phyloP scores from a whole-genome alignment of 2,888 invertebrate genomes.

The Leptinotarsa peninsularis region DNA sequence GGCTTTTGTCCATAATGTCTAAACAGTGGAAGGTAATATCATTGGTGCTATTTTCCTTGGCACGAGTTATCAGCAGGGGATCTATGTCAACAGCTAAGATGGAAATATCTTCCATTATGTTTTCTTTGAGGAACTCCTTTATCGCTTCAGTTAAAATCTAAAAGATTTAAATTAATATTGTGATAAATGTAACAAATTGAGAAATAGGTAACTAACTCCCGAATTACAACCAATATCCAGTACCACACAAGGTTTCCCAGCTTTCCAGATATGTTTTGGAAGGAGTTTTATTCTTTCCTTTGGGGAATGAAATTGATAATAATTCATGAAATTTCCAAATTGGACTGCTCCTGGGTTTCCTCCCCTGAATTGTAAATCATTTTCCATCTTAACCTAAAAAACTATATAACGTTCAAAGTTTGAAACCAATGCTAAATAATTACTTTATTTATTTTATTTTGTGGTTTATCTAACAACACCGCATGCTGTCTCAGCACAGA shows the following conservation, averaged over 20 bases:
- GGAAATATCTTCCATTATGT: conserved; percentile 63
- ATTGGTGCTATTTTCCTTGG: conserved; percentile 68
- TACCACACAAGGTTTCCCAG: conserved; percentile 45
- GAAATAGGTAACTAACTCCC: conserved; percentile 69
- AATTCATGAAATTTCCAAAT: conserved; percentile 89
- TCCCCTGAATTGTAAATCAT: conserved; percentile 64
- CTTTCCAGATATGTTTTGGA: conserved; percentile 66
- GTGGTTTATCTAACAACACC: no score
- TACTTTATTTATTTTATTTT: no score
- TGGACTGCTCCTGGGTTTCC: conserved; percentile 82
- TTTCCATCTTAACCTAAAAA: no score
- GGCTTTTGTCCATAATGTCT: conserved; percentile 70
- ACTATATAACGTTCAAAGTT: no score
- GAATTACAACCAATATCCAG: conserved; percentile 82
- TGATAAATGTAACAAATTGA: background rate
- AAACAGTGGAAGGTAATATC: conserved; percentile 71
- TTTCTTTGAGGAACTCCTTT: conserved; percentile 67
- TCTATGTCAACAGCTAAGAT: conserved; percentile 84
- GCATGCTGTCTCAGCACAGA: no score
- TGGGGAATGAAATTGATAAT: conserved; percentile 84
- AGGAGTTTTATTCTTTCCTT: conserved; percentile 76
- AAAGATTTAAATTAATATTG: conserved; percentile 49
- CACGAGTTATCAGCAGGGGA: conserved; percentile 75
- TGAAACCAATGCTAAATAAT: no score
- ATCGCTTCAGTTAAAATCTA: conserved; percentile 76